These are phyloP conservation scores for Larimichthys crocea DNA, from an alignment of 2,113 vertebrate species.

Conservation along the genomic window DNA sequence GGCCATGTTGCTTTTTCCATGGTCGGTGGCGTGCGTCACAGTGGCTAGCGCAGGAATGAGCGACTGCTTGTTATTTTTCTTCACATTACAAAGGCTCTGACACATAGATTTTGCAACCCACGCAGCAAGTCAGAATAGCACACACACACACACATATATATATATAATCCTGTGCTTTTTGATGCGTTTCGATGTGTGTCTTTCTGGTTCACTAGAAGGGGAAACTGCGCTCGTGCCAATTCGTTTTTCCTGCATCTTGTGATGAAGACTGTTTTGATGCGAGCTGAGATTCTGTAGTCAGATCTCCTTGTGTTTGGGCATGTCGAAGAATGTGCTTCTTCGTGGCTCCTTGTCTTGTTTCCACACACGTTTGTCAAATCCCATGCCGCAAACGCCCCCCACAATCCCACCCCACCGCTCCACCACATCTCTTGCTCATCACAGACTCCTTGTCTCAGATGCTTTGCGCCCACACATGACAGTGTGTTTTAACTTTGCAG, in stretches of 20 bases:
- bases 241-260: background rate
- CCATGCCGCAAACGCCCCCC: slow-evolving; percentile 16
- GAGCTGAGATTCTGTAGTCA: slow-evolving; percentile 30
- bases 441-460: slow-evolving; percentile 35
- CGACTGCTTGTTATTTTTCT: slow-evolving; percentile 50
- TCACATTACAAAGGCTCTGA: slow-evolving; percentile 30
- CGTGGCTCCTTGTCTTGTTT: slow-evolving; percentile 36
- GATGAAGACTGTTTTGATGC: slow-evolving; percentile 23
- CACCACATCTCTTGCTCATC: slow-evolving; percentile 42
- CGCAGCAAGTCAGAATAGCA: slow-evolving; percentile 9
- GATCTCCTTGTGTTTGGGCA: slow-evolving; percentile 47
- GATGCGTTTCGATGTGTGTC: background rate
- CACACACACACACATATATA: background rate
- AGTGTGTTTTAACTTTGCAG: slow-evolving; percentile 57
- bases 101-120: slow-evolving; percentile 38
- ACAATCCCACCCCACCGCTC: slow-evolving; percentile 10
- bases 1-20: slow-evolving; percentile 39
- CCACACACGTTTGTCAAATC: slow-evolving; percentile 28
- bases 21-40: slow-evolving; percentile 42
- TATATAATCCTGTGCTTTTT: slow-evolving; percentile 5
- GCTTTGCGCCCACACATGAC: slow-evolving; percentile 31
- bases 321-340: slow-evolving; percentile 44
- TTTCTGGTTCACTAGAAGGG: slow-evolving; percentile 34
- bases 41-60: slow-evolving; percentile 34
- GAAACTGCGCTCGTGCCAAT: slow-evolving; percentile 21